phyloP scores from a whole-genome alignment of 2,113 vertebrate species.

The Alexandromys fortis region DNA sequence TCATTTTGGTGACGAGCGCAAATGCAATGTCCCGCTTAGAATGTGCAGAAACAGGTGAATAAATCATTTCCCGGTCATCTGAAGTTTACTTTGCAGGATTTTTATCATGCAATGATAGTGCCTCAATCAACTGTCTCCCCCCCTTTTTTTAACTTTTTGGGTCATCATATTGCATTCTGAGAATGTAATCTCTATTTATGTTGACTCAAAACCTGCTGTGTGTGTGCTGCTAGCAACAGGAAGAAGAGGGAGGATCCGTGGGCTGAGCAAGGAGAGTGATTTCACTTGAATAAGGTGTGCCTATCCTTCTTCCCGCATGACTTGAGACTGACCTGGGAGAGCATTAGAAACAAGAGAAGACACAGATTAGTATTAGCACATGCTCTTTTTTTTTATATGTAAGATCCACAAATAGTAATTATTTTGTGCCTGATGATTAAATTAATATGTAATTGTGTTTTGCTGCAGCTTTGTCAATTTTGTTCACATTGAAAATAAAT shows the following conservation, averaged over 20 bases:
- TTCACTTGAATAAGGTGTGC: background rate
- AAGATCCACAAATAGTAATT: constrained; percentile 7
- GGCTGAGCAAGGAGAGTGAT: background rate
- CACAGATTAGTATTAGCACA: background rate
- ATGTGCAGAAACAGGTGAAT: background rate
- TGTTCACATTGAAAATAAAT: constrained; percentile 57
- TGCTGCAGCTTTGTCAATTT: constrained; percentile 45
- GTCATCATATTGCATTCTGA: constrained; percentile 6
- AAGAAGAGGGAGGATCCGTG: background rate
- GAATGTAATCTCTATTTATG: background rate
- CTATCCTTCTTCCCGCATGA: background rate
- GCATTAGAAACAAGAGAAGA: constrained; percentile 29
- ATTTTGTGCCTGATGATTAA: background rate
- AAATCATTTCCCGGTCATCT: background rate
- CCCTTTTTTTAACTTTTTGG: constrained; percentile 1
- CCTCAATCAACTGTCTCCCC: background rate
- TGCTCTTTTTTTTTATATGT: background rate
- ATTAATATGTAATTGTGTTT: constrained; percentile 37
- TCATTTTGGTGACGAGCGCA: constrained; percentile 16
- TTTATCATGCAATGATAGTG: constrained; percentile 24
- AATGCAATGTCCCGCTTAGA: background rate
- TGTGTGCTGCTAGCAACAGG: background rate
- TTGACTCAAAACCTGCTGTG: background rate
- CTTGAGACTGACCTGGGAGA: constrained; percentile 13
- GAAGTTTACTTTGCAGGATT: constrained; percentile 22